phyloP scores from a whole-genome alignment of 2,797 vertebrate species.

The Lateolabrax maculatus region DNA sequence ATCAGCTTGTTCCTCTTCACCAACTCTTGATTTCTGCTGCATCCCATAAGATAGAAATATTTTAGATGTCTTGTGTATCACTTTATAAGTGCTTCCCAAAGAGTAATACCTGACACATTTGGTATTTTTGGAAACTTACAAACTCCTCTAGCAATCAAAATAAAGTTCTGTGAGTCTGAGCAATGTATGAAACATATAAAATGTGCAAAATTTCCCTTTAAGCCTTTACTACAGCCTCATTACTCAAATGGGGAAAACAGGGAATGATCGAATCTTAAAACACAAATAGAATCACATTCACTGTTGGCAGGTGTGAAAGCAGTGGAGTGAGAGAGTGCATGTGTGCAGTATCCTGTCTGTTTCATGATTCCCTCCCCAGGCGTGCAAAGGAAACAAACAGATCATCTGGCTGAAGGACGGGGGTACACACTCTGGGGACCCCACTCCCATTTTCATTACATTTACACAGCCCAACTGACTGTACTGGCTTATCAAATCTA shows the following conservation, averaged over 20 bases:
- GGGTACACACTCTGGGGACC: not conserved
- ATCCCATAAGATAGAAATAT: not conserved
- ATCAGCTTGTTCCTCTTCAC: not conserved
- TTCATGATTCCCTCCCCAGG: constrained; percentile 15
- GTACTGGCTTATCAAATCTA: constrained; percentile 3
- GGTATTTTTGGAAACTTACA: not conserved
- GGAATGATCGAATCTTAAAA: not conserved
- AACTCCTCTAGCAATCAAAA: not conserved
- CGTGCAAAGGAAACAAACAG: constrained; percentile 14
- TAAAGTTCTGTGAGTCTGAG: not conserved
- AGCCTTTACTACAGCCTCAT: not conserved
- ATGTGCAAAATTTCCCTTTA: too few relatives aligned
- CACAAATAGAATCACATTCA: constrained; percentile 9
- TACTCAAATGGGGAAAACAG: not conserved
- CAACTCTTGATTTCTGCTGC: not conserved
- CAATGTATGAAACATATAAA: too few relatives aligned
- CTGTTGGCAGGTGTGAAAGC: constrained; percentile 5
- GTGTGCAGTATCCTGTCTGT: too few relatives aligned
- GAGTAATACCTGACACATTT: too few relatives aligned
- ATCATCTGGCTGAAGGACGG: not conserved
- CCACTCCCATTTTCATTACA: constrained; percentile 28
- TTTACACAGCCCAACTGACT: constrained; percentile 1
- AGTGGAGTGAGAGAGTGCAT: not conserved
- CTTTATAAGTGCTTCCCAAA: not conserved
- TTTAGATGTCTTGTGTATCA: too few relatives aligned